Base-by-base conservation (phyloP, 2,113 vertebrate genomes). In the Ranitomeya variabilis region DNA sequence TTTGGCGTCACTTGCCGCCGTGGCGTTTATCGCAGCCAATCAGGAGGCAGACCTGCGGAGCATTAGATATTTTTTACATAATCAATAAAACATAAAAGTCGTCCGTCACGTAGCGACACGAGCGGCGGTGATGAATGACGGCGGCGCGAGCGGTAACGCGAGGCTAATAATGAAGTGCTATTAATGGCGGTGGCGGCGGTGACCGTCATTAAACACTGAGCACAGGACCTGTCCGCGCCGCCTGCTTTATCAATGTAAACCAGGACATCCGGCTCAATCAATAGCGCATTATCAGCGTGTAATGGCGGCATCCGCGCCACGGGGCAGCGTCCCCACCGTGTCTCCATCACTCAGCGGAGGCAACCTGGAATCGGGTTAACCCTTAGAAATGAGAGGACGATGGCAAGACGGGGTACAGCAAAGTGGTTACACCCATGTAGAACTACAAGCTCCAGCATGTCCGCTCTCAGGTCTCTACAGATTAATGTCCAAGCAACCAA, bases 11-110 rank as follows among this genome's bases (percentile, higher is more conserved):
- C 10, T 9, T 26, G 9, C 12, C 6, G 71, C 1, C 1, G 16
- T 0, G 3, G 15, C 37, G 14, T 74, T 18, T 19, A 51, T 14
- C 71, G 71, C 10, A 23, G 71, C 71, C 71, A 74, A 74, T 74
- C 31, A 74, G 71, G 16, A 9, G 71, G 19, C 71, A 45, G 71
- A 45, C 16, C 69, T 37, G 69, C 13, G 4, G 18, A 71, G 67
- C 12, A 18, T 37, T 37, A 45, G 92, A 90, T 91, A 94, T 93
- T 79, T 80, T 54, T 66, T 51, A 66, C 52, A 86, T n/a, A 79
- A 26, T 62, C 55, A 74, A 74, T 74, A 74, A 74, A 19, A 18
- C n/a, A 81, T 62, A 81, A 60, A 51, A 18, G 7, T n/a, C 19
- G 37, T 21, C 62, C 31, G 23, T 67, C 18, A 67, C n/a, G 31